Evolutionary conservation across 2,113 vertebrate genomes (phyloP), one percentile per base, ranked within the genome.

Genomic region (Phrynosoma blainvillii): DNA sequence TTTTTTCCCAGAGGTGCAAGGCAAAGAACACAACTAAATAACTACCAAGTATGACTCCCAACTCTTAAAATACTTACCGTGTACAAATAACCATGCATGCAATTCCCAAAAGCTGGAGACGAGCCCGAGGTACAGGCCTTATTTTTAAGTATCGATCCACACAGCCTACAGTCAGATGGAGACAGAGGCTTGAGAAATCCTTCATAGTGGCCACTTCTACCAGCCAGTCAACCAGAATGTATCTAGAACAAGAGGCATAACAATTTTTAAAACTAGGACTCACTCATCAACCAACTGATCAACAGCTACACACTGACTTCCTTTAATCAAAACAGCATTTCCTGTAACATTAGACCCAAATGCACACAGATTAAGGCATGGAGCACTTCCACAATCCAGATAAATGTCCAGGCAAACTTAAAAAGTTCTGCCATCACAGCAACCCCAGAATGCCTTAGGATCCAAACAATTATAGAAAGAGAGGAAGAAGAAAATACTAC

Each of bases 51-150:
- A 3, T 0, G 81, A 74, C 0, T 40, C 13, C 0, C 14, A 11
- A 0, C 21, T 62, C 27, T 11, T 76, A 66, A 54, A 66, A 7
- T 54, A 47, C 97, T 96, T 89, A 99, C 99, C 99, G 97, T 91
- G 99, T 99, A 89, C 98, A 98, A 93, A 99, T 98, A 70, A 99
- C 99, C 99, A 99, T 99, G 97, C 99, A 99, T 87, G 99, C 98
- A 1, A 99, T 99, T 90, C 99, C 99, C 92, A 99, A 93, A 1
- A 99, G 97, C 91, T 99, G 99, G 5, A 99, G 98, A 14, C 93
- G 96, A 82, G 97, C 97, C 68, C 99, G 98, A 18, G 98, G 96
- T 9, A 99, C 98, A 1, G 96, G 96, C 75, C 98, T 96, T 66
- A 97, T 94, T 66, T 96, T 95, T 93, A 99, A 91, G 90, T 99